phyloP scores from a whole-genome alignment of 1,140 invertebrate species.

The Leptestheria dahalacensis region DNA sequence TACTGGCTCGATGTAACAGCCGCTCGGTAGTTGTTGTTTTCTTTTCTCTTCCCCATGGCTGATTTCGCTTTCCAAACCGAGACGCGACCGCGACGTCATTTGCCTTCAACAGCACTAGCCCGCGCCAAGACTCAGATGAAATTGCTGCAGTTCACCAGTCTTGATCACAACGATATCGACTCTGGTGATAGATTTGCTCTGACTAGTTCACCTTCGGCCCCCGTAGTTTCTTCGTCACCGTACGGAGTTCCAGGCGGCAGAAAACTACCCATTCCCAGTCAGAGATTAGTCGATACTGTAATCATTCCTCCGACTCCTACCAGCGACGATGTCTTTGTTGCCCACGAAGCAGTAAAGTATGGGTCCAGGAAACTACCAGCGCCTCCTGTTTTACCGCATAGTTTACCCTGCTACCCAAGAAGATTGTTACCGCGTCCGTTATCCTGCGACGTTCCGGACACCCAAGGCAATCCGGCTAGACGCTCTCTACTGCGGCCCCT shows the following conservation, averaged over 20 bases:
- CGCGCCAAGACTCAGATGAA: neutral
- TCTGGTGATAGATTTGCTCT: neutral
- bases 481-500: neutral
- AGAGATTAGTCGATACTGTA: neutral
- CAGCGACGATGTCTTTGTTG: neutral
- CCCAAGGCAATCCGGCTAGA: neutral
- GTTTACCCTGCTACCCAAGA: neutral
- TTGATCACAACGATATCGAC: conserved; percentile 3
- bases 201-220: conserved; percentile 5
- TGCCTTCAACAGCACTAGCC: conserved; percentile 4
- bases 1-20: neutral
- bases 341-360: neutral
- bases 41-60: neutral
- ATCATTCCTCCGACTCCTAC: neutral
- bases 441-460: conserved; percentile 10
- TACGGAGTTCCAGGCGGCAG: neutral
- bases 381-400: conserved; percentile 2
- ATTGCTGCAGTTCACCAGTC: neutral
- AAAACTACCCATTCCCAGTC: conserved; percentile 3
- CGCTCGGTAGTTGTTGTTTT: neutral
- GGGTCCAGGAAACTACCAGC: neutral
- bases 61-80: conserved; percentile 2
- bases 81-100: conserved; percentile 6
- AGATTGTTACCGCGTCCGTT: conserved; percentile 12
- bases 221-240: conserved; percentile 1